Base-by-base conservation (phyloP, 2,113 vertebrate species). In the Spea bombifrons region DNA sequence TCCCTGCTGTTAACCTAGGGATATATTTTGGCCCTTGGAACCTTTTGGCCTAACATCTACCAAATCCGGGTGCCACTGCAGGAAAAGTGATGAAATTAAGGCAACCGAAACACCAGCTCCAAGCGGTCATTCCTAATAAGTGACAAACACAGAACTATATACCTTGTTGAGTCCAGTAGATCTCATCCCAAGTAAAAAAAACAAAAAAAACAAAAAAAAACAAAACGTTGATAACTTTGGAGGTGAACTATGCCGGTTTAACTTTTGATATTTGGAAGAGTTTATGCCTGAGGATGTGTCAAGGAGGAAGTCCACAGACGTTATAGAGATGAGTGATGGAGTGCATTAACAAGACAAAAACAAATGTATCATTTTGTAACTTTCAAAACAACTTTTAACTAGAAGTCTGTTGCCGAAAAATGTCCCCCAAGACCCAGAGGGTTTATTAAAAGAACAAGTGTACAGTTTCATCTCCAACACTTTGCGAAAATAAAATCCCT, bases 361-460 rank as follows among this genome's bases (percentile, higher is more conserved):
- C 77, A 48, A 55, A 66, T n/a, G 46, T 13, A n/a, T 78, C 55
- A 61, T 65, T 12, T 12, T 66, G 30, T 16, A 78, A 78, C 68
- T 50, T 78, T 8, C 17, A 78, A 78, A 72, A 72, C 52, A 71
- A 78, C 69, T 65, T 53, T 78, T 66, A 72, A 72, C 57, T 68
- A 78, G n/a, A 55, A 78, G 76, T 79, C 44, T 73, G 49, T 73
- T 46, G 16, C 61, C 50, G 59, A 4, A 67, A 63, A 70, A 46
- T 17, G n/a, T 52, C 53, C 70, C 8, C 45, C 6, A 30, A 30
- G 61, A 55, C 45, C 70, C 45, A 57, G 7, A 79, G 64, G 8
- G 70, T 66, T 47, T 49, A 46, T 66, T 72, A 65, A 30, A 71
- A 52, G 45, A 55, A 47, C 63, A 79, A 49, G 66, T 67, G 48